Base-by-base conservation (phyloP, 2,888 invertebrate species). In the Andrena haemorrhoa region DNA sequence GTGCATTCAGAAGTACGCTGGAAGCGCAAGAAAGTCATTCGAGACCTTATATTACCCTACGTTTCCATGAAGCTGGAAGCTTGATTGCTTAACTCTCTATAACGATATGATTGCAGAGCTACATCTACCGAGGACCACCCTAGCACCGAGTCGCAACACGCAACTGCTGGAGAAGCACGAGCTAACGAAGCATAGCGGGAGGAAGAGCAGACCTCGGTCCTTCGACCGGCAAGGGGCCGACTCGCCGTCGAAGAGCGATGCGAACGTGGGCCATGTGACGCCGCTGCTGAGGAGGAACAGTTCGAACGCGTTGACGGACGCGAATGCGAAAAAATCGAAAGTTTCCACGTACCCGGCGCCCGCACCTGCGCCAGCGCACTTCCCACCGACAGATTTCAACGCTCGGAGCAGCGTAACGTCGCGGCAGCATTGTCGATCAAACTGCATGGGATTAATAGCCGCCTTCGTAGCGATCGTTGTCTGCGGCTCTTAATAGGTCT, bases 341-440 rank as follows among this genome's bases (percentile, higher is more conserved):
- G 77, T 80, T 51, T 83, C 84, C 23, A 70, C 73, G 53, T 84
- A 84, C 68, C 85, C 83, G 10, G 85, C 88, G 3, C 89, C 86
- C 1, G 89, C 89, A 69, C 83, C 90, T 41, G 87, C 82, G 51
- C 87, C 87, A 20, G 90, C 89, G 35, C 87, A 90, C 77, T 89
- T 82, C 12, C 78, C 89, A 20, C 89, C 90, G 8, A 88, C 86
- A 8, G 84, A 89, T 66, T 49, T 86, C 73, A 83, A 79, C 29
- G 73, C 69, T 29, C 88, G 82, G 53, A 88, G 72, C 63, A 69
- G 80, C 64, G 83, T 78, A 7, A 63, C 61, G n/a, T 78, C 79
- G 23, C 47, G 56, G 35, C 74, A 29, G 23, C 65, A 80, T 26
- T 61, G 70, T 20, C 80, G 65, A 80, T 79, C 77, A 35, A 47